Base-by-base conservation (phyloP, 2,888 invertebrate genomes). In the Platerodrilus igneus region DNA sequence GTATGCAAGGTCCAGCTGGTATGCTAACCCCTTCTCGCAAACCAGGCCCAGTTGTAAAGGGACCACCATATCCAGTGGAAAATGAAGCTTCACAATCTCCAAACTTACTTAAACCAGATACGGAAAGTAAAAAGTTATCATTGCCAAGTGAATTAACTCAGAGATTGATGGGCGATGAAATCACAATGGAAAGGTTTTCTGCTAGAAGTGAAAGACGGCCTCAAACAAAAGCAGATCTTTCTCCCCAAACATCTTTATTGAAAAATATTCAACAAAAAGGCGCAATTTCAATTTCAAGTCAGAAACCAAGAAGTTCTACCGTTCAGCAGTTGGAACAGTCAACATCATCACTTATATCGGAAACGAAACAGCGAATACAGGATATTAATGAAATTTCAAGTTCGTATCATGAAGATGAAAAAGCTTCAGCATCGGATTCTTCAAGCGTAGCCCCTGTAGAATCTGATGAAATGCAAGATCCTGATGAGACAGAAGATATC, bases 301-400 rank as follows among this genome's bases (percentile, higher is more conserved):
- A 41, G 32, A 50, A 51, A 37, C 26, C 36, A 13, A 28, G 27
- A 15, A 44, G 46, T 19, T 60, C 66, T 2, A 60, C 61, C 13
- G 46, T 67, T 38, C 64, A 67, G 28, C 59, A 63, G 25, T 46
- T 68, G 31, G 68, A 68, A 38, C 63, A 65, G 29, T 63, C 64
- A 0, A 62, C 67, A 7, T 61, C 62, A 1, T 55, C 63, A 3
- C 60, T 65, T 32, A 53, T 66, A 41, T 56, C 57, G 10, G 66
- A 67, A 31, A 47, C 53, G 28, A 63, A 60, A 45, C 61, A 63
- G 38, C 62, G 67, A 19, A 68, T 67, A 53, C 68, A 67, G 56
- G 67, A 67, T 41, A 66, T 66, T 7, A 55, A 66, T 41, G 66
- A 69, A 47, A 68, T 69, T 36, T 64, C 68, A 3, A 64, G 59